These are phyloP conservation scores for Narcine bancroftii DNA, from an alignment of 2,113 vertebrate species.

Conservation along the genomic window DNA sequence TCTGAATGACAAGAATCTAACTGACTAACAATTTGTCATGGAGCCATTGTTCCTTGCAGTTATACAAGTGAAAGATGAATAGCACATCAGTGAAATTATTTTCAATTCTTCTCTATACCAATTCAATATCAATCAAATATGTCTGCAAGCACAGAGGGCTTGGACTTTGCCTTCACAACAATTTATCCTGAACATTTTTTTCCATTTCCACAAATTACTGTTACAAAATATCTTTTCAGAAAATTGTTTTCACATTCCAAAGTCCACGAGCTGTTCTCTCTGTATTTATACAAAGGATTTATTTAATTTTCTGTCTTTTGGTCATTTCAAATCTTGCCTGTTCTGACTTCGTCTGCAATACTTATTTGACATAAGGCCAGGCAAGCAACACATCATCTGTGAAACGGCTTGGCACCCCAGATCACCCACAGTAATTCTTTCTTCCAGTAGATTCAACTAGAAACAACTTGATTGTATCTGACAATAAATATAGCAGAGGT, in stretches of 20 bases:
- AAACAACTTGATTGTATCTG: too few relatives aligned
- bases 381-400: background rate
- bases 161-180: background rate
- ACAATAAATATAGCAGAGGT: too few relatives aligned
- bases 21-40: background rate
- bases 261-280: background rate
- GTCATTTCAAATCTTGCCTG: background rate
- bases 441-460: too few relatives aligned
- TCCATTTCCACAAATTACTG: slow-evolving; percentile 19
- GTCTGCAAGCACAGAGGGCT: background rate
- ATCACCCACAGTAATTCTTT: background rate
- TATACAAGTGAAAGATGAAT: slow-evolving; percentile 8
- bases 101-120: slow-evolving; percentile 1
- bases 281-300: background rate
- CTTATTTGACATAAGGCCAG: background rate
- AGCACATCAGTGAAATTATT: slow-evolving; percentile 20
- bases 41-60: background rate
- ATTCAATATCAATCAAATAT: background rate
- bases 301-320: background rate
- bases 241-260: slow-evolving; percentile 29
- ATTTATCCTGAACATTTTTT: background rate
- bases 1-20: background rate
- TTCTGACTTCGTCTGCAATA: background rate
- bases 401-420: background rate
- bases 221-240: background rate